Base-by-base conservation (phyloP, 2,888 invertebrate species). In the Ectobius pallidus region DNA sequence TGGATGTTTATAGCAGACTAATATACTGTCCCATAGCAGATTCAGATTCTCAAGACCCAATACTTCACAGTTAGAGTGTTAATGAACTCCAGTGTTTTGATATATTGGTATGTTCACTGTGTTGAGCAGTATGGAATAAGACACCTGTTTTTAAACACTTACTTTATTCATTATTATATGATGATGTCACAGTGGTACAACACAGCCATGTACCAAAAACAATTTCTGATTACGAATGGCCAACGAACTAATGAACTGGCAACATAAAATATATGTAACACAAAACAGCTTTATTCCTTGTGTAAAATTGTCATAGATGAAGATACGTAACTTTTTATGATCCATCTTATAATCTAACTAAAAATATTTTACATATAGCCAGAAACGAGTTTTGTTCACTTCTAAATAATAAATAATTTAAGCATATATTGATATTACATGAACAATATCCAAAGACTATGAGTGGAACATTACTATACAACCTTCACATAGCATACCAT, bases 101-200 rank as follows among this genome's bases (percentile, higher is more conserved):
- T n/a, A n/a, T n/a, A n/a, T n/a, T n/a, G n/a, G n/a, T n/a, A n/a
- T n/a, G n/a, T n/a, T n/a, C n/a, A n/a, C n/a, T n/a, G n/a, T n/a
- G n/a, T n/a, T n/a, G n/a, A n/a, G n/a, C n/a, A n/a, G n/a, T n/a
- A n/a, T n/a, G n/a, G n/a, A n/a, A n/a, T n/a, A n/a, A n/a, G n/a
- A n/a, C n/a, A n/a, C n/a, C n/a, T 6, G 7, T 3, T 32, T 58
- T 58, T 14, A 32, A 58, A 58, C 58, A 58, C 58, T 30, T 30
- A 58, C 30, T 58, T 58, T 58, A 58, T 58, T 58, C 30, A 30
- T 58, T 58, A n/a, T 30, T 58, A 30, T 30, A 58, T 30, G 58
- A 58, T 58, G 25, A 58, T 32, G 58, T 58, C 58, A 58, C 58
- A 58, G n/a, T 58, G 58, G 58, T 58, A 58, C 32, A 58, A 58